Conservation (phyloP, 2,113 vertebrate genomes). For the Psilopogon haemacephalus region DNA sequence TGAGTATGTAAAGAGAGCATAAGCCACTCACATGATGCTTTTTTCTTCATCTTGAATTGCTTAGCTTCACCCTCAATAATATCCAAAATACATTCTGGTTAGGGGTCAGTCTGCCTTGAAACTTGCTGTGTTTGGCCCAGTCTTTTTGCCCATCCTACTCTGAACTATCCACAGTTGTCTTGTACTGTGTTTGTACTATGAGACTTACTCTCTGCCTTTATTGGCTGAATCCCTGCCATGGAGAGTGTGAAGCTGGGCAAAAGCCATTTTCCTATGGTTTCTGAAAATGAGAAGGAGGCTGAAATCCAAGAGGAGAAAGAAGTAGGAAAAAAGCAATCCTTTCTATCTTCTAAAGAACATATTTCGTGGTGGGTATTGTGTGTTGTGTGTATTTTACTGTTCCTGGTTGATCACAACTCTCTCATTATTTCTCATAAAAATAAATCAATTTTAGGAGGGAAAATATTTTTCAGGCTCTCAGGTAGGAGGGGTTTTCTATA, state of each 20-base stretch:
- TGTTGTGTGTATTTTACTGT: not conserved
- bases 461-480: not conserved
- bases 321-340: not conserved
- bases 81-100: not conserved
- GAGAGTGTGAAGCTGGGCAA: not conserved
- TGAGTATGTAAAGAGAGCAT: not conserved
- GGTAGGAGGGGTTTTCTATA: not conserved
- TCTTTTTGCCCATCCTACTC: not conserved
- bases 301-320: not conserved
- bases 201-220: not conserved
- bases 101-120: not conserved
- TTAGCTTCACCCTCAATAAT: not conserved
- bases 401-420: not conserved
- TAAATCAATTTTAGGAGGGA: not conserved
- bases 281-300: not conserved
- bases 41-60: not conserved
- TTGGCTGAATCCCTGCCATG: not conserved
- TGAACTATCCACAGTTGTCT: not conserved
- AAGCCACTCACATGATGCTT: not conserved
- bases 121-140: not conserved
- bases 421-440: not conserved
- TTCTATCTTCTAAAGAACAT: not conserved
- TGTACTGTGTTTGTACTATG: not conserved
- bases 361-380: not conserved
- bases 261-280: not conserved